phyloP scores from a whole-genome alignment of 2,888 invertebrate species.

The Urechis unicinctus region DNA sequence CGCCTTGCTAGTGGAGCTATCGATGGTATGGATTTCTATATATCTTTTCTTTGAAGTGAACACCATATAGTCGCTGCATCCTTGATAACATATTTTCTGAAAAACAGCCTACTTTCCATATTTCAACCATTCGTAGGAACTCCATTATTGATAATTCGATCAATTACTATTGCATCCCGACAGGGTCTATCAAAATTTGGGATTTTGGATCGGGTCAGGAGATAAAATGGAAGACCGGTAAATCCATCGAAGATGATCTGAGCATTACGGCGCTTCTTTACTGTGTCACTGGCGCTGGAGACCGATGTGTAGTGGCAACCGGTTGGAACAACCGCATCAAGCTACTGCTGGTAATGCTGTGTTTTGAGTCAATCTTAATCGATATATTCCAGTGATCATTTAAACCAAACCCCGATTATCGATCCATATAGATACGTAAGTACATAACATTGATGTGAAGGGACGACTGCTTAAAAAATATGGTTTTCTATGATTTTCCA shows the following conservation, averaged over 20 bases:
- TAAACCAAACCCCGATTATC: no score
- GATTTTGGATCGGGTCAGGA: slow-evolving; percentile 49
- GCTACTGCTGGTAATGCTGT: slow-evolving; percentile 23
- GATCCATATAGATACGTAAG: no score
- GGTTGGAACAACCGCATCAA: slow-evolving; percentile 42
- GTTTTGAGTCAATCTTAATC: neutral
- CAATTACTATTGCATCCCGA: no score
- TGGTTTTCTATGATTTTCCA: no score
- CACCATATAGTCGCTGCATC: neutral
- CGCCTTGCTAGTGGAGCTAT: slow-evolving; percentile 42
- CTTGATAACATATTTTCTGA: neutral
- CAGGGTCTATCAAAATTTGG: slow-evolving; percentile 48
- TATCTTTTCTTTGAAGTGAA: neutral
- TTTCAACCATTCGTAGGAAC: no score
- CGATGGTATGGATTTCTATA: slow-evolving; percentile 46
- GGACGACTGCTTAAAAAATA: no score
- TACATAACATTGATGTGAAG: no score
- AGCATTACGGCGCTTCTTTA: slow-evolving; percentile 29
- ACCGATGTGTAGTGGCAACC: slow-evolving; percentile 33
- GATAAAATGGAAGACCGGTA: slow-evolving; percentile 29
- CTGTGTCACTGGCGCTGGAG: slow-evolving; percentile 28
- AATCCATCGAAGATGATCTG: slow-evolving; percentile 15
- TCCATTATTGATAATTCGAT: neutral
- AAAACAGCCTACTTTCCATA: neutral
- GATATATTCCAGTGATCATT: neutral